Evolutionary conservation across 2,113 vertebrate species (phyloP).

Genomic region (Hyperopisus bebe): DNA sequence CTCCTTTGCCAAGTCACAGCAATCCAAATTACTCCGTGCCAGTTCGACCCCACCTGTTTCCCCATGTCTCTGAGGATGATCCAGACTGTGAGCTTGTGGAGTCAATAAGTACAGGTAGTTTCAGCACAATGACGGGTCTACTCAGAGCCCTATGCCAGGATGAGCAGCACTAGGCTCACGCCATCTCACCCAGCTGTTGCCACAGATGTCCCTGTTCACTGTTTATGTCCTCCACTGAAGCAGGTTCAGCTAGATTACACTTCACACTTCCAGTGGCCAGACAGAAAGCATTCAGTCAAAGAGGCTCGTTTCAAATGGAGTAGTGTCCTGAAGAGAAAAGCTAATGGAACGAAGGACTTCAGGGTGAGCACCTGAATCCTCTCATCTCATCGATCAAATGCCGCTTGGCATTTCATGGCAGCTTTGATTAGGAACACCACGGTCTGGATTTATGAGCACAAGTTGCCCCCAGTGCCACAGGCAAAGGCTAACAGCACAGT

Average conservation of each 20-base stretch:
- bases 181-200: not conserved
- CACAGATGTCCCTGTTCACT: not conserved
- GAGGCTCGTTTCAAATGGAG: not conserved
- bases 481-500: not conserved
- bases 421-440: not conserved
- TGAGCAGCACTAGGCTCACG: not conserved
- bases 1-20: not conserved
- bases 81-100: not conserved
- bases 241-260: not conserved
- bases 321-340: not conserved
- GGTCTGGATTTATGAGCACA: not conserved
- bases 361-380: not conserved
- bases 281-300: conserved; percentile 3
- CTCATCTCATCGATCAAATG: conserved; percentile 23
- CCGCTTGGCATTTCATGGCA: not conserved
- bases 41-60: not conserved
- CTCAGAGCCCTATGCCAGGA: not conserved
- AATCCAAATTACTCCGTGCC: not conserved
- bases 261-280: not conserved
- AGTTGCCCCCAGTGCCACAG: not conserved
- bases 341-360: not conserved
- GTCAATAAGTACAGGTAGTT: not conserved
- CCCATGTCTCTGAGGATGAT: not conserved
- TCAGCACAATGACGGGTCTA: not conserved
- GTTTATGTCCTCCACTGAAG: not conserved